These are phyloP conservation scores for Rhadina sibilatrix DNA, from an alignment of 2,113 vertebrate genomes.

Conservation along the genomic window DNA sequence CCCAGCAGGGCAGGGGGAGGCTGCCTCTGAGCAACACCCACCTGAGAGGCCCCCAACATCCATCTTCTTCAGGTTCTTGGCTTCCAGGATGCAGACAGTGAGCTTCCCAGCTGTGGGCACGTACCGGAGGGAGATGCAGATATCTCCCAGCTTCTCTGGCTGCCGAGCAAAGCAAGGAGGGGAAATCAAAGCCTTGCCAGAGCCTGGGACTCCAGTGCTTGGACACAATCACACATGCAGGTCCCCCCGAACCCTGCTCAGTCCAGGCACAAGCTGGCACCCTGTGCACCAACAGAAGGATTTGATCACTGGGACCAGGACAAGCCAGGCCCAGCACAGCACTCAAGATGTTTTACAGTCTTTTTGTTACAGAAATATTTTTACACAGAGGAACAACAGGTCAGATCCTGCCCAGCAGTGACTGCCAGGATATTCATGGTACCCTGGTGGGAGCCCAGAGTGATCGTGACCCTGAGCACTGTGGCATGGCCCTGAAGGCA, in stretches of 20 bases:
- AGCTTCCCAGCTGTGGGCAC: conserved; percentile 96
- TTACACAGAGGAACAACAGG: neutral
- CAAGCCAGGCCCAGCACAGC: neutral
- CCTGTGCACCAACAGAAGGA: neutral
- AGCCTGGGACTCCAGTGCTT: fast-evolving
- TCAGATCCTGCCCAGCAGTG: neutral
- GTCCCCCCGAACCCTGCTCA: neutral
- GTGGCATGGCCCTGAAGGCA: neutral
- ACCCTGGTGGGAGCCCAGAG: neutral
- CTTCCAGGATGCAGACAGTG: conserved; percentile 96
- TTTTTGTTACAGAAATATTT: neutral
- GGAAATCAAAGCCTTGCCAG: neutral
- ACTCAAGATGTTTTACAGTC: neutral
- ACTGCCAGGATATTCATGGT: neutral
- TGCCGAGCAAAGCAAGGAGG: conserved; percentile 43
- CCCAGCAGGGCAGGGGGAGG: fast-evolving
- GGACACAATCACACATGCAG: fast-evolving
- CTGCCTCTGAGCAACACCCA: neutral
- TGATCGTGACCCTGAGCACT: fast-evolving
- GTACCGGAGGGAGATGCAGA: conserved; percentile 96
- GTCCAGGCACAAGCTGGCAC: neutral
- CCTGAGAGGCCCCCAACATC: conserved; percentile 97
- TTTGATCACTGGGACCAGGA: neutral
- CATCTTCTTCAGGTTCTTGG: conserved; percentile 99
- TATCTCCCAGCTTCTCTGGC: conserved; percentile 97